Percentiles rank a stretch among this genome's conserved stretches.
These are phyloP conservation scores for Aporrectodea caliginosa DNA, from an alignment of 1,140 invertebrate genomes.

Conservation along the genomic window DNA sequence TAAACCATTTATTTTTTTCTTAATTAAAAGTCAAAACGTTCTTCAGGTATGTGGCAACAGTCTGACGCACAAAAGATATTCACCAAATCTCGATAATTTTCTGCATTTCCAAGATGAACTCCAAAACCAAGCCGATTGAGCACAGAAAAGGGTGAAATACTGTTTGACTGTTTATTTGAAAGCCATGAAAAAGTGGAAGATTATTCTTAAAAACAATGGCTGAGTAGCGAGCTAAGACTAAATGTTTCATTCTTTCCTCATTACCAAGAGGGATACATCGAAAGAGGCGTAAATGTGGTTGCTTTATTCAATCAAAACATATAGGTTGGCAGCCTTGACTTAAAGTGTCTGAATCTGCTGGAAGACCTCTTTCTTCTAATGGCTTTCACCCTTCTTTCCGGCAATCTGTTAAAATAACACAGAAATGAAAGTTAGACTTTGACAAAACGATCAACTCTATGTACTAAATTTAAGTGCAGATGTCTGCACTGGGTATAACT, in stretches of 20 bases:
- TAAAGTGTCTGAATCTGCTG: background rate
- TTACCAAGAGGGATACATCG: background rate
- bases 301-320: background rate
- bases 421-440: background rate
- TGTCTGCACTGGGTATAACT: background rate
- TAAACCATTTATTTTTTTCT: no score
- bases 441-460: background rate
- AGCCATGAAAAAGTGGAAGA: no score
- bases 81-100: no score
- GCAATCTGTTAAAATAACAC: background rate
- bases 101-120: no score
- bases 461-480: background rate
- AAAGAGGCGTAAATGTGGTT: no score
- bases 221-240: background rate
- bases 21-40: no score
- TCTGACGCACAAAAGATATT: no score
- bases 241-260: background rate
- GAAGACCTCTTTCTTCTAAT: background rate
- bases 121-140: no score
- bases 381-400: background rate
- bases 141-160: no score
- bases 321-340: background rate
- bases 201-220: background rate
- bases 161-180: no score
- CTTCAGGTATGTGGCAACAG: no score